Evolutionary conservation across 2,888 invertebrate genomes (phyloP).

Genomic region (Dione juno): DNA sequence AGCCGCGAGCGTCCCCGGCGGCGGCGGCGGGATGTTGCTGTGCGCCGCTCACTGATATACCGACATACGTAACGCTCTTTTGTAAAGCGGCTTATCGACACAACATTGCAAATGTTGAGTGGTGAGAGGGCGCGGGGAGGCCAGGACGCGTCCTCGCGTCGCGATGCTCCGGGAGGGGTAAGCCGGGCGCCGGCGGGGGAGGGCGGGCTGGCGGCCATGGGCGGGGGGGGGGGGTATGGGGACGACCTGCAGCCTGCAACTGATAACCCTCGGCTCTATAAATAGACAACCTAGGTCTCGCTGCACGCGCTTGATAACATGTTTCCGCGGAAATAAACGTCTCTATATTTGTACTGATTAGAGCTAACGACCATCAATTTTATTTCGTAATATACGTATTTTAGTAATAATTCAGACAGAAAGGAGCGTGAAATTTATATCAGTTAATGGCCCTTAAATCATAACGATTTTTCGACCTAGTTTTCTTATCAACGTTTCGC

Average conservation of each 20-base stretch:
- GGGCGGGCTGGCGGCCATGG: background rate
- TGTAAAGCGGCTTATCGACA: slow-evolving; percentile 34
- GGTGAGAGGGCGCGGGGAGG: slow-evolving; percentile 16
- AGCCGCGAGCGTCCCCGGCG: background rate
- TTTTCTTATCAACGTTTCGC: slow-evolving; percentile 29
- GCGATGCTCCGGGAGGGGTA: slow-evolving; percentile 18
- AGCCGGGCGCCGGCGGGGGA: background rate
- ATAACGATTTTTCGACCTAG: slow-evolving; percentile 25
- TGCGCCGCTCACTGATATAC: no score
- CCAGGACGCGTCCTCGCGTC: slow-evolving; percentile 27
- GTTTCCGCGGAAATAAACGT: slow-evolving; percentile 25
- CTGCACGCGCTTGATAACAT: slow-evolving; percentile 30
- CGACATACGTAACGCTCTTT: slow-evolving; percentile 19
- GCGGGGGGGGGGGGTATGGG: background rate
- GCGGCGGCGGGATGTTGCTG: background rate
- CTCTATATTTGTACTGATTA: slow-evolving; percentile 19
- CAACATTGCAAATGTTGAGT: slow-evolving; percentile 30
- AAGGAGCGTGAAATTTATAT: background rate
- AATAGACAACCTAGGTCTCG: slow-evolving; percentile 46
- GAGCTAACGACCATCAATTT: background rate
- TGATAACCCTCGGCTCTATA: slow-evolving; percentile 42
- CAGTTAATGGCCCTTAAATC: slow-evolving; percentile 27
- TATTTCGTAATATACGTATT: background rate
- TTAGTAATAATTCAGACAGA: slow-evolving; percentile 13
- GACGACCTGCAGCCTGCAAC: slow-evolving; percentile 38